Base-by-base conservation (phyloP, 2,888 invertebrate species). In the Rotaria macrura region DNA sequence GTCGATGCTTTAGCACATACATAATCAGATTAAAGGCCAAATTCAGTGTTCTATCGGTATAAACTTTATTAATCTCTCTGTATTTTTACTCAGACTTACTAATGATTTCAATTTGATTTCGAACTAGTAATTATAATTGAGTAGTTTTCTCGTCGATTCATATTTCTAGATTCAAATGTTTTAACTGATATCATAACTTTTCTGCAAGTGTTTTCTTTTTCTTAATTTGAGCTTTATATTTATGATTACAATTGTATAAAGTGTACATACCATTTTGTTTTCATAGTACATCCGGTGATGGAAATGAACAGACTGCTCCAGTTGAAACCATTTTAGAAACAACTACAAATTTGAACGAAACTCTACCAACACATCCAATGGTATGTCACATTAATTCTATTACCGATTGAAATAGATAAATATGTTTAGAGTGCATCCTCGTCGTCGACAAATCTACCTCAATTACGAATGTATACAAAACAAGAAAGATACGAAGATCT, bases 401-500 rank as follows among this genome's bases (percentile, higher is more conserved):
- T 38, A 3, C 14, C 12, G 29, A 29, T 65, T 34, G 20, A 34
- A 34, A 34, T 34, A 29, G 6, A 17, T 9, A 17, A 20, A 20
- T 34, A 65, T 34, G 20, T 65, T 65, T 65, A 65, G 65, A 34
- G 14, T 20, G 3, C 34, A 6, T 34, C 34, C 14, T 25, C 54
- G 17, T 65, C 34, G 34, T 29, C 34, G 20, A 12, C 34, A 65
- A 65, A 65, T 34, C 38, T 65, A 65, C 34, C 65, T 65, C 65
- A 65, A 34, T 20, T 65, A 34, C 65, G 34, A 2, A 65, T 65
- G 17, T 79, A 43, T 79, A 43, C 79, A 10, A 79, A 43, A n/a
- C 79, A 79, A 43, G 43, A 79, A 79, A 40, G 43, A 43, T 79
- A 79, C 34, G 79, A 79, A 79, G 79, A 79, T 79, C 40, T 79